Evolutionary conservation across 2,888 invertebrate species (phyloP).

Genomic region (Melanchra persicariae): DNA sequence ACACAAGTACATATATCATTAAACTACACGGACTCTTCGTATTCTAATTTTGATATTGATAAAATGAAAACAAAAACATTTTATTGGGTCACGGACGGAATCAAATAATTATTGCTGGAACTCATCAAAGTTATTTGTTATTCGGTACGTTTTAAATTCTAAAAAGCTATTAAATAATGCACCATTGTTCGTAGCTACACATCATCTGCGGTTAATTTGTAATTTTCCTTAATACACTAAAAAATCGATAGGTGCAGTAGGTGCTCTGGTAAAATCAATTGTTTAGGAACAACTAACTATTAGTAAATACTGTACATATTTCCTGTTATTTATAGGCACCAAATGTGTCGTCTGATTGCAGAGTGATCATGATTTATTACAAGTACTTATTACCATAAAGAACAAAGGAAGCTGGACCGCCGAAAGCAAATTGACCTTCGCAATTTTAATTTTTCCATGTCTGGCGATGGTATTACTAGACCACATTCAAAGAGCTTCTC

Average conservation of each 20-base stretch:
- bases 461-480: constrained; percentile 74
- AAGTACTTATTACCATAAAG: constrained; percentile 43
- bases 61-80: constrained; percentile 52
- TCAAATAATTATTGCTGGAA: constrained; percentile 67
- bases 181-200: constrained; percentile 40
- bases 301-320: constrained; percentile 24
- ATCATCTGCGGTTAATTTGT: constrained; percentile 59
- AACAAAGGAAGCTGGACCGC: constrained; percentile 70
- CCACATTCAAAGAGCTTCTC: constrained; percentile 75
- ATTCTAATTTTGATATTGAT: constrained; percentile 57
- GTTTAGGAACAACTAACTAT: constrained; percentile 35
- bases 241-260: constrained; percentile 42
- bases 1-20: constrained; percentile 50
- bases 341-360: constrained; percentile 18
- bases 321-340: constrained; percentile 43
- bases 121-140: constrained; percentile 69
- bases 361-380: constrained; percentile 17
- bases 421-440: constrained; percentile 82
- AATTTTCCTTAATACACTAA: constrained; percentile 69
- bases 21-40: constrained; percentile 35
- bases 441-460: constrained; percentile 81
- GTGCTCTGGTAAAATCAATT: constrained; percentile 38
- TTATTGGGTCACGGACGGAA: constrained; percentile 69
- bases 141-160: constrained; percentile 55
- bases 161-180: constrained; percentile 60